Base-by-base conservation (phyloP, 2,888 invertebrate species). In the Drosophila peninsularis region DNA sequence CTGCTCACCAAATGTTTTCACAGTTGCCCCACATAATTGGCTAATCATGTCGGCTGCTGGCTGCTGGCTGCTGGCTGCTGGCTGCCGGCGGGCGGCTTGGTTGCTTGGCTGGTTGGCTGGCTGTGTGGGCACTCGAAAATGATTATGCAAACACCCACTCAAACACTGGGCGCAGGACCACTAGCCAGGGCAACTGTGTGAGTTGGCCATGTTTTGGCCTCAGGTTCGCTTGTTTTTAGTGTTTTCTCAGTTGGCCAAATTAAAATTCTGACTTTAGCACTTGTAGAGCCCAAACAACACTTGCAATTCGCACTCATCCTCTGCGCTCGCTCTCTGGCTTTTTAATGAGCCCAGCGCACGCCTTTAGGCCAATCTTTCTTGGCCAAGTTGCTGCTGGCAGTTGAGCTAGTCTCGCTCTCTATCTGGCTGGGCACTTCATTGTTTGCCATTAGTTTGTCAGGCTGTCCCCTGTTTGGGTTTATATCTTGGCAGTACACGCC, bases 181-280 rank as follows among this genome's bases (percentile, higher is more conserved):
- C 52, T 62, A 65, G 62, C 63, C 52, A 50, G 55, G 68, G 65
- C 58, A 63, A 83, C 70, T 76, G 77, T 67, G 64, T 58, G 24
- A 3, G 53, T 55, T 64, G 62, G 45, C 65, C 68, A 56, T 39
- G 62, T 57, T 68, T 74, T 75, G 49, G 34, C 62, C 54, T 47
- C 14, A 24, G 42, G 76, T 60, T 32, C 54, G 34, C 42, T 60
- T 52, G 47, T 54, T 55, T 73, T 57, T 64, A 71, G 55, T 56
- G 55, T 54, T 45, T 70, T 56, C 45, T 55, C 62, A 44, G 71
- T 75, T 45, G 50, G 66, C 56, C 56, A 87, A 81, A 89, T 83
- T 75, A 89, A 89, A 83, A 89, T 73, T 73, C 79, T 83, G 79
- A 79, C 83, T 89, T 84, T 87, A 73, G 85, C 83, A 83, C 83